phyloP scores from a whole-genome alignment of 2,888 invertebrate species.

The Zelleria hepariella region DNA sequence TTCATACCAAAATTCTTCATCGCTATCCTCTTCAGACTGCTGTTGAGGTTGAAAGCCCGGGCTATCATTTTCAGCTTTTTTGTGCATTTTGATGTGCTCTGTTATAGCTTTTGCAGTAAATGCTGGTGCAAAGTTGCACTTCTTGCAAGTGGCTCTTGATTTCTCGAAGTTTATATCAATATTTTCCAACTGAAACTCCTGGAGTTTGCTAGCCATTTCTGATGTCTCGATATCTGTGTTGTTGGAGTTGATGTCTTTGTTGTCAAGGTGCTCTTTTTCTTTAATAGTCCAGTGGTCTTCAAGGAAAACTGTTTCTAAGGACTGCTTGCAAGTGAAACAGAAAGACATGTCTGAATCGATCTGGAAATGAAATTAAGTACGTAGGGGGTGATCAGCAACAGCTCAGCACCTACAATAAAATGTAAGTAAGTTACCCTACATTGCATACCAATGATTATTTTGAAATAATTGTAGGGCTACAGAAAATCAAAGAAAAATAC shows the following conservation, averaged over 20 bases:
- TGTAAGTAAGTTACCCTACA: too few species aligned
- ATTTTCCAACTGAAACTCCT: conserved; percentile 19
- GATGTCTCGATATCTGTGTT: conserved; percentile 13
- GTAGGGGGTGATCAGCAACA: too few species aligned
- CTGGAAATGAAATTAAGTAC: conserved; percentile 27
- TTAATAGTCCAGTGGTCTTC: conserved; percentile 19
- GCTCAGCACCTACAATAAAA: too few species aligned
- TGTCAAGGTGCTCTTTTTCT: conserved; percentile 5
- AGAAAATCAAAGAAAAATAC: too few species aligned
- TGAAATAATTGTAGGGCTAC: too few species aligned
- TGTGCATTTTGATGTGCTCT: conserved; percentile 21
- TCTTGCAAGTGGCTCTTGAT: conserved; percentile 27
- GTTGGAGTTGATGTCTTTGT: background rate
- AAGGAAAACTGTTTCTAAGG: conserved; percentile 15
- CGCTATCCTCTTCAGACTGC: background rate
- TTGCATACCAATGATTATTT: too few species aligned
- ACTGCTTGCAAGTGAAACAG: conserved; percentile 38
- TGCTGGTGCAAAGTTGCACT: conserved; percentile 23
- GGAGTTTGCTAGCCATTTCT: conserved; percentile 17
- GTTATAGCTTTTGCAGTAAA: conserved; percentile 18
- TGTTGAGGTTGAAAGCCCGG: background rate
- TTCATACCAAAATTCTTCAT: background rate
- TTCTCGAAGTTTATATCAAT: conserved; percentile 24
- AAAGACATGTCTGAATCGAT: conserved; percentile 25
- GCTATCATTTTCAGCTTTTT: conserved; percentile 8